Evolutionary conservation across 1,140 invertebrate genomes (phyloP).

Genomic region (Tribolium madens): DNA sequence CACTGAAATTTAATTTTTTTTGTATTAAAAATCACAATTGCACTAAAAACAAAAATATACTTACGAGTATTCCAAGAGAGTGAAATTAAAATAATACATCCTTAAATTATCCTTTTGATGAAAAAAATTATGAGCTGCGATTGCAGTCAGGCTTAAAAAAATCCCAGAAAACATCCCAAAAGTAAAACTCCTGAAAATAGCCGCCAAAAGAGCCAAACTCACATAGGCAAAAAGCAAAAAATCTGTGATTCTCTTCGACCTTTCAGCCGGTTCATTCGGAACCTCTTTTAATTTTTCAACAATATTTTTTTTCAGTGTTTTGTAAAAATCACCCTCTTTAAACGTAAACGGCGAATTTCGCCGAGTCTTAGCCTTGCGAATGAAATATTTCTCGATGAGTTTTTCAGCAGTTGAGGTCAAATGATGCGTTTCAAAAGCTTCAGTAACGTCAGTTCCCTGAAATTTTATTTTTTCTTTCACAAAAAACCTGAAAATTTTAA

Average conservation of each 20-base stretch:
- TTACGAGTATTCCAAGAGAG: slow-evolving; percentile 73
- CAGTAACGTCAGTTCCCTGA: slow-evolving; percentile 79
- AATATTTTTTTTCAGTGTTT: slow-evolving; percentile 72
- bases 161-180: slow-evolving; percentile 69
- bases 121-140: slow-evolving; percentile 84
- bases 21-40: too few species aligned
- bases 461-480: slow-evolving; percentile 40
- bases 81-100: slow-evolving; percentile 84
- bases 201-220: slow-evolving; percentile 68
- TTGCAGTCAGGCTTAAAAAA: slow-evolving; percentile 70
- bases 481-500: neutral
- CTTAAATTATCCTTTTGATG: slow-evolving; percentile 84
- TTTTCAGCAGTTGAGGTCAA: slow-evolving; percentile 66
- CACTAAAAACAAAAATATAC: slow-evolving; percentile 21
- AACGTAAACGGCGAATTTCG: slow-evolving; percentile 76
- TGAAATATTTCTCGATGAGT: slow-evolving; percentile 72
- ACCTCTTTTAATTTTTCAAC: slow-evolving; percentile 57
- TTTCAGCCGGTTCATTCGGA: slow-evolving; percentile 59
- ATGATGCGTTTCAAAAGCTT: slow-evolving; percentile 77
- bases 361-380: slow-evolving; percentile 68
- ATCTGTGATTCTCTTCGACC: slow-evolving; percentile 71
- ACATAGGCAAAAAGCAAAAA: slow-evolving; percentile 68
- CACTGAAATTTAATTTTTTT: neutral
- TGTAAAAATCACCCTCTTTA: slow-evolving; percentile 75
- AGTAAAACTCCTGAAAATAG: slow-evolving; percentile 65